These are phyloP conservation scores for Nebria brevicollis DNA, from an alignment of 2,888 invertebrate genomes.

Conservation along the genomic window DNA sequence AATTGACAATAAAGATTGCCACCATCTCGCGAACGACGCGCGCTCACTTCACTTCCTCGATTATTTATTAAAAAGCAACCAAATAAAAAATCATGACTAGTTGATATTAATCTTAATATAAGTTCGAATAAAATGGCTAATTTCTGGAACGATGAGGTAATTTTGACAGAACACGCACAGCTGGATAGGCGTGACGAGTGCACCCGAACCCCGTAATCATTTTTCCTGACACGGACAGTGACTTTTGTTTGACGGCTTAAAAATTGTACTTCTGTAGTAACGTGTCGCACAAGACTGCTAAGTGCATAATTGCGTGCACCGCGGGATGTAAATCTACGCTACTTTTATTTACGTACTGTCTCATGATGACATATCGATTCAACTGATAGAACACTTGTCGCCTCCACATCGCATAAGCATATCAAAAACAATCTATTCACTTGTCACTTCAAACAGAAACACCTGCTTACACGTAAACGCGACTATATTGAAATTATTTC, in stretches of 20 bases:
- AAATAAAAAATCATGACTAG: conserved; percentile 54
- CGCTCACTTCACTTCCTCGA: background rate
- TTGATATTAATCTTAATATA: conserved; percentile 57
- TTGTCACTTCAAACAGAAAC: background rate
- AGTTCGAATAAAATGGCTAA: conserved; percentile 55
- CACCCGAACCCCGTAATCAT: conserved; percentile 52
- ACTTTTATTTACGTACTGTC: conserved; percentile 20
- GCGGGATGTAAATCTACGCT: conserved; percentile 26
- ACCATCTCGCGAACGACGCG: conserved; percentile 6
- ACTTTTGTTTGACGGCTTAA: background rate
- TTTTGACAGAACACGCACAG: conserved; percentile 57
- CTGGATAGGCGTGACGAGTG: conserved; percentile 56
- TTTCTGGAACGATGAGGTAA: conserved; percentile 58
- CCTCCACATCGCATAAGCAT: background rate
- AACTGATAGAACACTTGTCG: background rate
- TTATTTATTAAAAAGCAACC: background rate
- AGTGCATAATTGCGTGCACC: conserved; percentile 36
- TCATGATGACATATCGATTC: background rate
- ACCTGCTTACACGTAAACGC: background rate
- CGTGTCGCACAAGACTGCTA: conserved; percentile 7
- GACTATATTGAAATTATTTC: background rate
- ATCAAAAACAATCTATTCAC: background rate
- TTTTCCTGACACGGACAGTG: conserved; percentile 1
- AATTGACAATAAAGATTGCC: conserved; percentile 37
- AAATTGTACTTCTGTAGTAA: background rate